Evolutionary conservation across 1,140 invertebrate genomes (phyloP).

Genomic region (Bombus confusus): DNA sequence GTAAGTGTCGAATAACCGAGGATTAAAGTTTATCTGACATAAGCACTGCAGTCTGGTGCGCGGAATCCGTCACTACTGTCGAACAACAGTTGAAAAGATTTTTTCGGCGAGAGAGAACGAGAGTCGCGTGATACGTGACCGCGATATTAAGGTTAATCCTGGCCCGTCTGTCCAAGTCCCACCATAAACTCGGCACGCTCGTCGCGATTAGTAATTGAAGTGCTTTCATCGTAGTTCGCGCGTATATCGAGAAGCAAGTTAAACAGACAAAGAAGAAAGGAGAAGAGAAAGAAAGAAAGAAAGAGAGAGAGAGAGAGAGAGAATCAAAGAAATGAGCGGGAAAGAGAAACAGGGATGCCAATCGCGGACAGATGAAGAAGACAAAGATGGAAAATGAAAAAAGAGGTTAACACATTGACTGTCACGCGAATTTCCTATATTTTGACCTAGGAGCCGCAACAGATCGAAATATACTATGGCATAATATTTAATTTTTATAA

Average conservation of each 20-base stretch:
- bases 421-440: too few species aligned
- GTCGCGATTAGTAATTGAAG: slow-evolving; percentile 52
- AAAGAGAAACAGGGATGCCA: not conserved
- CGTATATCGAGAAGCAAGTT: slow-evolving; percentile 22
- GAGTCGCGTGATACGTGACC: slow-evolving; percentile 40
- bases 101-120: slow-evolving; percentile 35
- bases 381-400: too few species aligned
- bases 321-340: not conserved
- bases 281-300: not conserved
- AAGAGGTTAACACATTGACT: too few species aligned
- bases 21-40: slow-evolving; percentile 44
- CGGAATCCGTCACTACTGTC: slow-evolving; percentile 8
- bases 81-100: slow-evolving; percentile 17
- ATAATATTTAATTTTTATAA: too few species aligned
- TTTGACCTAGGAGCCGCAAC: too few species aligned
- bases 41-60: slow-evolving; percentile 45
- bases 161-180: slow-evolving; percentile 47
- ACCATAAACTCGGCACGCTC: slow-evolving; percentile 39
- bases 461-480: too few species aligned
- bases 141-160: slow-evolving; percentile 54
- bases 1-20: slow-evolving; percentile 7
- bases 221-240: slow-evolving; percentile 26
- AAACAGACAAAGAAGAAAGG: not conserved
- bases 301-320: not conserved
- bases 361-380: not conserved